Percentiles rank a stretch among this genome's conserved stretches.
phyloP scores from a whole-genome alignment of 2,888 invertebrate species.

The Caenorhabditis parvicauda region DNA sequence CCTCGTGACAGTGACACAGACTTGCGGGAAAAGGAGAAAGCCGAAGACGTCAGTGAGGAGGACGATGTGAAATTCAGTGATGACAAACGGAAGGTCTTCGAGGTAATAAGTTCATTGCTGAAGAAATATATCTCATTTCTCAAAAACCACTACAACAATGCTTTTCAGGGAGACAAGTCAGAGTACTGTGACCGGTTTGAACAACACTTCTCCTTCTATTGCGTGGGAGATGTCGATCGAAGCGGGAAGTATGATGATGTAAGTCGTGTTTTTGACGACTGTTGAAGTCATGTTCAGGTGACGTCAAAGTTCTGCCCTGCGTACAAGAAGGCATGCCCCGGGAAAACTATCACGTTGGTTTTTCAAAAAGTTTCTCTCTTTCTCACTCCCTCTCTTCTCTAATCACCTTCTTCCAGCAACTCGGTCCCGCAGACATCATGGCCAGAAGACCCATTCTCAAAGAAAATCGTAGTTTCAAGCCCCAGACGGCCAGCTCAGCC shows the following conservation, averaged over 20 bases:
- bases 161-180: constrained; percentile 15
- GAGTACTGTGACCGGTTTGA: constrained; percentile 39
- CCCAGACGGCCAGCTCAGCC: neutral
- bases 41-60: constrained; percentile 2
- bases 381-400: neutral
- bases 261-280: neutral
- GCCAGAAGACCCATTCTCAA: constrained; percentile 36
- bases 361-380: neutral
- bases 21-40: constrained; percentile 17
- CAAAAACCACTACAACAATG: neutral
- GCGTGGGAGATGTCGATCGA: constrained; percentile 27
- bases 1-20: constrained; percentile 15
- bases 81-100: too few relatives aligned
- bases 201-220: constrained; percentile 34
- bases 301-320: constrained; percentile 36
- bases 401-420: constrained; percentile 4
- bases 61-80: neutral
- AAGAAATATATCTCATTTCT: neutral
- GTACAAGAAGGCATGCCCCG: constrained; percentile 34
- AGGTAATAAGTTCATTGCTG: too few relatives aligned
- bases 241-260: constrained; percentile 11
- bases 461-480: constrained; percentile 14
- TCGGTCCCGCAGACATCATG: constrained; percentile 23
- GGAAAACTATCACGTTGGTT: constrained; percentile 20
- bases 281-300: constrained; percentile 4